Evolutionary conservation across 2,888 invertebrate genomes (phyloP).

Genomic region (Parapristionchus giblindavisi): DNA sequence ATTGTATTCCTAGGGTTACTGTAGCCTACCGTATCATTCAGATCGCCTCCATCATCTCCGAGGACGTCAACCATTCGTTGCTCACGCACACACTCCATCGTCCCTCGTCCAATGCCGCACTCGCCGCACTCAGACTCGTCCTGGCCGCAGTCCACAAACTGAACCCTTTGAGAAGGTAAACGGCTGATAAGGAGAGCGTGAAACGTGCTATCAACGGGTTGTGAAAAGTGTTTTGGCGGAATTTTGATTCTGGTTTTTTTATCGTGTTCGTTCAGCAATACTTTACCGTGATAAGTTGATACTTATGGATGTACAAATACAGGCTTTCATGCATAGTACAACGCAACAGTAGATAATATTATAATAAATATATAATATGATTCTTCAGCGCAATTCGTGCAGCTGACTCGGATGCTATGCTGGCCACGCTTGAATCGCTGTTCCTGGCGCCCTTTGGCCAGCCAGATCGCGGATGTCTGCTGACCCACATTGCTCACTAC

Average conservation of each 20-base stretch:
- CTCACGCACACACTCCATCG: constrained; percentile 42
- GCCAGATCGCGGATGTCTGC: constrained; percentile 42
- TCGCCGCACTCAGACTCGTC: constrained; percentile 44
- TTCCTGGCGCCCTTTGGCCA: constrained; percentile 55
- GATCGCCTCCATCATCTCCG: constrained; percentile 55
- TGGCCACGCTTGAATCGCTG: constrained; percentile 57
- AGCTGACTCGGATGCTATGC: constrained; percentile 53
- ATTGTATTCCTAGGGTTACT: too few species aligned
- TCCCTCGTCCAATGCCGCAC: constrained; percentile 49
- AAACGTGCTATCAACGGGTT: too few species aligned
- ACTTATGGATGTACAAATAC: too few species aligned
- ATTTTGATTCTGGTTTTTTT: too few species aligned
- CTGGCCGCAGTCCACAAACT: constrained; percentile 23
- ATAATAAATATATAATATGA: not conserved
- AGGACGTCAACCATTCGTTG: constrained; percentile 51
- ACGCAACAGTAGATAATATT: constrained; percentile 3
- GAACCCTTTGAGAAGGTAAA: constrained; percentile 28
- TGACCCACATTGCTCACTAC: constrained; percentile 53
- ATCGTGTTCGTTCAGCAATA: too few species aligned
- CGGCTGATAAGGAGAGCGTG: too few species aligned
- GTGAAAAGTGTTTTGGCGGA: too few species aligned
- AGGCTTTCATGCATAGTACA: too few species aligned
- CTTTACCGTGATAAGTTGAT: too few species aligned
- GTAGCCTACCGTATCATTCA: constrained; percentile 42
- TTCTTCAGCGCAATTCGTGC: constrained; percentile 52